These are phyloP conservation scores for Anoncus sp. DNA, from an alignment of 2,888 invertebrate species.

Conservation along the genomic window DNA sequence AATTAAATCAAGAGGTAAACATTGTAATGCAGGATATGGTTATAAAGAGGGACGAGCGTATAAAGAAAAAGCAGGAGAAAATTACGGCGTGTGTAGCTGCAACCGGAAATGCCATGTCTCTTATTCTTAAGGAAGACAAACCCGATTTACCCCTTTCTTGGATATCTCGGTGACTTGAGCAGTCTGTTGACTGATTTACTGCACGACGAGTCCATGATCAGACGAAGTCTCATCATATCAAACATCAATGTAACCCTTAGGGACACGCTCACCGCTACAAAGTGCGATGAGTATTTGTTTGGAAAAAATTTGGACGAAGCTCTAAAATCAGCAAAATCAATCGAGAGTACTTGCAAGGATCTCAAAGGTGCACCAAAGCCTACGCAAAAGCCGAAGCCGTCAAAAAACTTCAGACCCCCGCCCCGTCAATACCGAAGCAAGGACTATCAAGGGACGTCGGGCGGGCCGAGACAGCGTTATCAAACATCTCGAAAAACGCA, in stretches of 20 bases:
- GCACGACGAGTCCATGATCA: constrained; percentile 20
- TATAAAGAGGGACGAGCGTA: constrained; percentile 22
- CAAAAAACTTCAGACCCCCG: constrained; percentile 30
- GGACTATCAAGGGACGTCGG: constrained; percentile 7
- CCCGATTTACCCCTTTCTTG: constrained; percentile 13
- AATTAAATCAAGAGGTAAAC: constrained; percentile 35
- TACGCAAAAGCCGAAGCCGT: background rate
- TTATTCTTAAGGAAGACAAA: constrained; percentile 1
- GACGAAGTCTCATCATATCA: constrained; percentile 10
- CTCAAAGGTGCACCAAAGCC: constrained; percentile 11
- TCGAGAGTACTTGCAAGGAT: constrained; percentile 18
- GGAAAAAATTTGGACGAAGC: constrained; percentile 25
- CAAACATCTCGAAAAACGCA: constrained; percentile 3
- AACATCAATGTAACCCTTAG: constrained; percentile 7
- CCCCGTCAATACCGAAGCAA: constrained; percentile 17
- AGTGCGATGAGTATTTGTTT: constrained; percentile 24
- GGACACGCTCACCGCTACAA: constrained; percentile 3
- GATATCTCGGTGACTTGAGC: constrained; percentile 5
- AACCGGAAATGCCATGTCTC: constrained; percentile 6
- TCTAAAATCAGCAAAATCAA: constrained; percentile 22
- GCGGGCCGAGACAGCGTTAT: constrained; percentile 22
- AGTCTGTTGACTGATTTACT: constrained; percentile 15
- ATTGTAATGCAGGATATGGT: constrained; percentile 8
- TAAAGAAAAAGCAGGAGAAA: constrained; percentile 37
- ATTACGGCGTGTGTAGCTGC: constrained; percentile 28